A percentile compares a stretch with the other conserved stretches of the same genome.
These are phyloP conservation scores for Thereva nobilitata DNA, from an alignment of 2,888 invertebrate genomes.

Conservation along the genomic window DNA sequence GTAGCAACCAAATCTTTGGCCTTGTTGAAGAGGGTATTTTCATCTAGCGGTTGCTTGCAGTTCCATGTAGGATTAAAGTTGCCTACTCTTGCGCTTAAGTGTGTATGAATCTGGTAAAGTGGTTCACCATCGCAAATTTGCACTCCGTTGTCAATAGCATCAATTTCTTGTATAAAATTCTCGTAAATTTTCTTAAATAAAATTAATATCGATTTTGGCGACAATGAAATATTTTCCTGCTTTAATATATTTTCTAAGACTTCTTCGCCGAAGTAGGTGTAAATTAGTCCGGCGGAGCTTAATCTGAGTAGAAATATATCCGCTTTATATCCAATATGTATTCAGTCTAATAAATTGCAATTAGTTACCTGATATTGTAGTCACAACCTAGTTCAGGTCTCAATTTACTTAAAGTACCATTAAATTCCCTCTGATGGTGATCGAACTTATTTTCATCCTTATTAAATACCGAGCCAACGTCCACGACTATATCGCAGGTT, in stretches of 20 bases:
- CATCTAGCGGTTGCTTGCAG: slow-evolving; percentile 60
- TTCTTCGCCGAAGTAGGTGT: slow-evolving; percentile 83
- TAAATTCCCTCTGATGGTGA: slow-evolving; percentile 88
- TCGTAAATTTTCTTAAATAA: slow-evolving; percentile 79
- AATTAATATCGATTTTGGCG: slow-evolving; percentile 61
- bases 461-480: slow-evolving; percentile 89
- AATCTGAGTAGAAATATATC: slow-evolving; percentile 70
- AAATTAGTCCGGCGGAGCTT: slow-evolving; percentile 94
- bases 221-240: slow-evolving; percentile 57
- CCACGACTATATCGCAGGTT: slow-evolving; percentile 90
- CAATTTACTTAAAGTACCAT: slow-evolving; percentile 68
- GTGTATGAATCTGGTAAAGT: slow-evolving; percentile 76
- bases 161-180: slow-evolving; percentile 87
- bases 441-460: slow-evolving; percentile 79
- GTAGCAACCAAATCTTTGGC: slow-evolving; percentile 78
- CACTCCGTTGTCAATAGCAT: slow-evolving; percentile 97
- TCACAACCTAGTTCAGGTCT: slow-evolving; percentile 65
- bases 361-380: slow-evolving; percentile 67
- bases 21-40: slow-evolving; percentile 69
- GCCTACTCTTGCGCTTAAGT: slow-evolving; percentile 75
- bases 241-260: slow-evolving; percentile 68
- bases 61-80: slow-evolving; percentile 88
- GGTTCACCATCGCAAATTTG: slow-evolving; percentile 76
- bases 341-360: too few relatives aligned
- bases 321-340: too few relatives aligned